Conservation (phyloP, 2,113 vertebrate genomes). For the Rhadina sibilatrix region DNA sequence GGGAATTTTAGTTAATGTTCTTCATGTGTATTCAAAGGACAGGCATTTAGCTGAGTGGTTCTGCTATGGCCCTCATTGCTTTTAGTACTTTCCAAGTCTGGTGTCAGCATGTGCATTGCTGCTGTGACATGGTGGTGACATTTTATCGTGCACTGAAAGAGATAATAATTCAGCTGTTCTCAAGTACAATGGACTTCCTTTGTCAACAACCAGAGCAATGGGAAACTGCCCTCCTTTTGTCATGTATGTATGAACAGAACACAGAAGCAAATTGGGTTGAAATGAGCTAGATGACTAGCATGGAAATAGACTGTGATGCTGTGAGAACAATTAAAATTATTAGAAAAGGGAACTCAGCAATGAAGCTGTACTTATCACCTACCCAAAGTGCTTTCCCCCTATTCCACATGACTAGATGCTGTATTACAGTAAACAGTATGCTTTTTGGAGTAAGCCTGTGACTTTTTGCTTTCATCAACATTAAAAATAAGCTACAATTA, state of each 20-base stretch:
- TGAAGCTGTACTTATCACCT: neutral
- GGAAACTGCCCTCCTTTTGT: conserved; percentile 15
- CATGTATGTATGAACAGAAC: neutral
- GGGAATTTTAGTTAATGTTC: neutral
- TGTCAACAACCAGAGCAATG: neutral
- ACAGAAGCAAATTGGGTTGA: neutral
- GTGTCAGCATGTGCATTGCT: neutral
- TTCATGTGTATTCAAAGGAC: neutral
- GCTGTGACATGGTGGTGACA: neutral
- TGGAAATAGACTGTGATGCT: neutral
- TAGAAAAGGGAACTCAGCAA: neutral
- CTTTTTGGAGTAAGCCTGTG: neutral
- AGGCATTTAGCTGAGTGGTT: neutral
- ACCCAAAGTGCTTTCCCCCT: neutral
- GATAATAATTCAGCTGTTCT: conserved; percentile 33
- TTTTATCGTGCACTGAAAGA: neutral
- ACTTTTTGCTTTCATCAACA: neutral
- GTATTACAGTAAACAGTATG: neutral
- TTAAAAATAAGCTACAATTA: neutral
- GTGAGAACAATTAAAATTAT: neutral
- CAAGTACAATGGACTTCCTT: neutral
- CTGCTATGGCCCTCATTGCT: neutral
- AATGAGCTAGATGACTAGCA: neutral
- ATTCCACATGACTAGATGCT: neutral
- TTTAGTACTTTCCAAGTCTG: neutral